phyloP scores from a whole-genome alignment of 2,797 vertebrate species.

The Spinus olivaceus region DNA sequence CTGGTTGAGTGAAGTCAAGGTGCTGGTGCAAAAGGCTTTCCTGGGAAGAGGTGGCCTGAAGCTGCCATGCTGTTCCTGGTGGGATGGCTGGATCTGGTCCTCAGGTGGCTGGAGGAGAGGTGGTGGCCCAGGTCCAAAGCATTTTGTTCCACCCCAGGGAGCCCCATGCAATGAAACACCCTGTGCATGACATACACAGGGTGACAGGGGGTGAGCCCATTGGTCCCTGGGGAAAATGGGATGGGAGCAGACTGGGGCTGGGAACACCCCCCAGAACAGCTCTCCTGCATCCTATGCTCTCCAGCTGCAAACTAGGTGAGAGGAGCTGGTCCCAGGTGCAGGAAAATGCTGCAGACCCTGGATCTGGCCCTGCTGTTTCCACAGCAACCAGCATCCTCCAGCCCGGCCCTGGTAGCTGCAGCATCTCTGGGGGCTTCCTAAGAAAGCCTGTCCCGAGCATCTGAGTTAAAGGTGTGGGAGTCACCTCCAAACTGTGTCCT shows the following conservation, averaged over 20 bases:
- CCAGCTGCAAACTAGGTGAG: neutral
- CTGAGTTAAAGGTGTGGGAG: constrained; percentile 19
- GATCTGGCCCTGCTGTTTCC: constrained; percentile 25
- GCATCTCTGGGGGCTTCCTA: constrained; percentile 28
- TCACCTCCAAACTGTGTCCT: neutral
- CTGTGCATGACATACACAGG: accelerated
- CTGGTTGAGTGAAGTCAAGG: accelerated
- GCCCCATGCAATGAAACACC: accelerated
- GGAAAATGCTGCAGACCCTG: constrained; percentile 7
- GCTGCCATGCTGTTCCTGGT: accelerated
- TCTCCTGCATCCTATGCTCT: accelerated
- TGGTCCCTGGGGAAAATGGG: neutral
- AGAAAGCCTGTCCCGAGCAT: neutral
- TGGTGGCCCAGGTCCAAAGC: neutral
- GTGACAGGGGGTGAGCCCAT: neutral
- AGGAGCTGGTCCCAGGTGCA: neutral
- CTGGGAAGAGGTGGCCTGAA: neutral
- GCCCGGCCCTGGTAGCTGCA: neutral
- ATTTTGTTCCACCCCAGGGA: neutral
- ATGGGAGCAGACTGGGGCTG: neutral
- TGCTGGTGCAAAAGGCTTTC: neutral
- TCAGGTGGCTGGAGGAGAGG: neutral
- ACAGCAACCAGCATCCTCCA: constrained; percentile 51
- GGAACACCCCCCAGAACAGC: too few relatives aligned
- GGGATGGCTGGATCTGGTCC: neutral